These are phyloP conservation scores for Conger conger DNA, from an alignment of 2,113 vertebrate species.

Conservation along the genomic window DNA sequence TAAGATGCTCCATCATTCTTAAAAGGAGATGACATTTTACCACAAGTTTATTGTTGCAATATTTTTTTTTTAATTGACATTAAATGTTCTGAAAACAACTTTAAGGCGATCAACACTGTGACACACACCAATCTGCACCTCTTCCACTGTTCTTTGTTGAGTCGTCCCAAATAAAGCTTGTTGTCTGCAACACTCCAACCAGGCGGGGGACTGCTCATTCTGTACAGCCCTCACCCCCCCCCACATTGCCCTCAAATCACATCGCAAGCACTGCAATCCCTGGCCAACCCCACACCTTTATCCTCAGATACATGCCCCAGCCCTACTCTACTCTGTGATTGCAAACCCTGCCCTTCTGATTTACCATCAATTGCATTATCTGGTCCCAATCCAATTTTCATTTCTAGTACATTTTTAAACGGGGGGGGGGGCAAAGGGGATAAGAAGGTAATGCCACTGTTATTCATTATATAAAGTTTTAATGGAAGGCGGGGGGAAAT, in stretches of 20 bases:
- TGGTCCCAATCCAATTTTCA: constrained; percentile 59
- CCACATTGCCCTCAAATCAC: not conserved
- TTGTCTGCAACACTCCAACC: too few species aligned
- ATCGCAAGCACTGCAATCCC: not conserved
- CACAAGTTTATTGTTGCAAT: too few species aligned
- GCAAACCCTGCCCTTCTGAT: constrained; percentile 40
- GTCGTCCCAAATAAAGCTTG: not conserved
- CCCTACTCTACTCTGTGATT: not conserved
- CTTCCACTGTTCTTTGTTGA: not conserved
- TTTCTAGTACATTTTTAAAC: constrained; percentile 52
- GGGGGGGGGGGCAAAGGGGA: constrained; percentile 43
- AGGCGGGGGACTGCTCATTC: too few species aligned
- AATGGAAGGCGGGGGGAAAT: constrained; percentile 41
- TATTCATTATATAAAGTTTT: constrained; percentile 66
- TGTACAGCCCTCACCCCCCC: not conserved
- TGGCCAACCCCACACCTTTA: not conserved
- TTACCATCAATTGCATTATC: constrained; percentile 51
- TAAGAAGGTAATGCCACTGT: constrained; percentile 60
- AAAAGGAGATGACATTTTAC: not conserved
- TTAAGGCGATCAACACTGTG: not conserved
- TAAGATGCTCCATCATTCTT: not conserved
- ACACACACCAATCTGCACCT: not conserved
- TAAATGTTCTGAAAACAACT: not conserved
- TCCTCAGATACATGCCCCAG: constrained; percentile 10
- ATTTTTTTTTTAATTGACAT: too few species aligned